Evolutionary conservation across 2,113 vertebrate species (phyloP), one percentile per base, ranked within the genome.

Genomic region (Myrmecophaga tridactyla): DNA sequence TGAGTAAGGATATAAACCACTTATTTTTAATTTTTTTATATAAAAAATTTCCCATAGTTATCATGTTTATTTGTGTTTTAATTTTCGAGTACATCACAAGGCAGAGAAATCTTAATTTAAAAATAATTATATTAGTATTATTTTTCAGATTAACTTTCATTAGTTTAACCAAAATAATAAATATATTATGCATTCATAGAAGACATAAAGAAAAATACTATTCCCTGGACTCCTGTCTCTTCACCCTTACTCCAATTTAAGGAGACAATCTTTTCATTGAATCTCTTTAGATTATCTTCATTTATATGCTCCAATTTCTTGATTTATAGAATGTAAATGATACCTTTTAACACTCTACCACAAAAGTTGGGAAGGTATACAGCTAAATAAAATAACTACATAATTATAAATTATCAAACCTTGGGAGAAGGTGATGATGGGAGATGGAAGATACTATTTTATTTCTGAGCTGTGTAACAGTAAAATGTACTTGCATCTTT

Each of bases 101-200:
- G 29, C 15, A 77, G 12, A 60, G 3, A 72, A 82, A 77, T 34
- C 2, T 70, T 88, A 56, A 60, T 12, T 89, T 41, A 96, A n/a
- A 92, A 81, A 46, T n/a, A 92, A 92, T 90, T 89, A 48, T 41
- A 43, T 25, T 70, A 15, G 1, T 56, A 86, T 58, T 21, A 75
- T 25, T 89, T 86, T 91, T 82, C 25, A 69, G 9, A 56, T 53
- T 34, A 90, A 86, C 81, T 86, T 70, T 53, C 83, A 67, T 21
- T 73, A 92, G 11, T 70, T 89, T 69, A 92, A 56, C 48, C 4
- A 95, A 95, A 92, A 69, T 91, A 34, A 84, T 72, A 46, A n/a
- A 29, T 11, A 46, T 14, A 17, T 21, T 65, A 56, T 18, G 23
- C 3, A 48, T 81, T 85, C 5, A 11, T 23, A n/a, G 17, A 21